Conservation (phyloP, 2,888 invertebrate genomes). For the Melanchra persicariae region DNA sequence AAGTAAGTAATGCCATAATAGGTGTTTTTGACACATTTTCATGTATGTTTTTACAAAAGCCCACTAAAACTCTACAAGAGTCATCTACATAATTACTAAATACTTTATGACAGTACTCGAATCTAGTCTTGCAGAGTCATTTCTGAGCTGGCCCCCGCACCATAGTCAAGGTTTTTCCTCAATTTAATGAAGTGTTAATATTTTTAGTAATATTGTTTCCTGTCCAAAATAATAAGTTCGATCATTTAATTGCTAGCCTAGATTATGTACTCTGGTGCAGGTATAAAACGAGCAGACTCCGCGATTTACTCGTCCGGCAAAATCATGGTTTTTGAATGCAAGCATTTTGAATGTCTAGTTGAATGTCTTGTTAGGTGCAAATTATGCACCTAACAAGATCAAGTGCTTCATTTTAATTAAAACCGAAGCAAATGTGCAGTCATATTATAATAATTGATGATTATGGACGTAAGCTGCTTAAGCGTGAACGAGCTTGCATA, state of each 20-base stretch:
- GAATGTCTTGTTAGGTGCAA: too few species aligned
- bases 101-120: background rate
- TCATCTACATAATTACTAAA: background rate
- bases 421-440: slow-evolving; percentile 17
- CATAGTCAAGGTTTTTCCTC: too few species aligned
- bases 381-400: slow-evolving; percentile 14
- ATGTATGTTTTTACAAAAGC: background rate
- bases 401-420: slow-evolving; percentile 14
- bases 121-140: background rate
- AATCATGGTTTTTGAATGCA: too few species aligned
- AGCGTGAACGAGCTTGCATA: slow-evolving; percentile 23
- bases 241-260: background rate
- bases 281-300: background rate
- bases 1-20: too few species aligned
- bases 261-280: background rate
- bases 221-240: too few species aligned
- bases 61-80: background rate
- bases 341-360: too few species aligned
- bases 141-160: too few species aligned
- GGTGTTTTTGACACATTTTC: background rate
- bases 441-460: slow-evolving; percentile 29
- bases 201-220: background rate
- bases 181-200: background rate
- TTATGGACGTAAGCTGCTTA: slow-evolving; percentile 27
- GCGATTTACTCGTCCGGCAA: too few species aligned